Base-by-base conservation (phyloP, 2,797 vertebrate genomes). In the Typhlichthys subterraneus region DNA sequence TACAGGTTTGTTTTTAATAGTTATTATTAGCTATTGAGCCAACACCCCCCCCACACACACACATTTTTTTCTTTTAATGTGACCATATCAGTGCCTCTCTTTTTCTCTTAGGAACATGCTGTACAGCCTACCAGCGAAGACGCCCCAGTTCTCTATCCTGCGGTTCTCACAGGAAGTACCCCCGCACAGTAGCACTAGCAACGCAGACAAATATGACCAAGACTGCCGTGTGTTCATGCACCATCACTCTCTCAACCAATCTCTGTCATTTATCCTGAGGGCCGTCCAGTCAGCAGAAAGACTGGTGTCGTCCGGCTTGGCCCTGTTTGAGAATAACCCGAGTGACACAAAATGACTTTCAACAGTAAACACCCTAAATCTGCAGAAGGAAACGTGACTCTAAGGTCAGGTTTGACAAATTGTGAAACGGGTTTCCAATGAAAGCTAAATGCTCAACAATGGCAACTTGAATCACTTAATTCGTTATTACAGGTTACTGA, bases 241-340 rank as follows among this genome's bases (percentile, higher is more conserved):
- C 75, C 77, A 60, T 57, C 61, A 53, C 53, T 61, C 57, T 2
- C 13, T 79, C 57, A 90, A 89, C 65, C 84, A 82, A 81, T 91
- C 93, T 10, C 76, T 96, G 85, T 92, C 94, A n/a, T 77, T 93
- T 67, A 93, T 99, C 78, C 86, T 92, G 61, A 92, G 84, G 81
- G 93, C 94, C 81, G 90, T 99, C 83, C 92, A 78, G 77, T 95
- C 94, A 45, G 95, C 95, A 77, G 92, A 96, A 86, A 92, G 89
- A 81, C 94, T 94, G 72, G 87, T 98, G 75, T 92, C 91, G 85
- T 94, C 93, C 69, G 96, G 96, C 72, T 84, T 97, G 55, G 90
- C 94, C 76, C 86, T 99, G 81, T 99, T 99, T 71, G 94, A 96
- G 82, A 92, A 91, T 76, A 80, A 93, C 80, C 91, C 89, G 59